These are phyloP conservation scores for Acridotheres tristis DNA, from an alignment of 2,797 vertebrate species.

Conservation along the genomic window DNA sequence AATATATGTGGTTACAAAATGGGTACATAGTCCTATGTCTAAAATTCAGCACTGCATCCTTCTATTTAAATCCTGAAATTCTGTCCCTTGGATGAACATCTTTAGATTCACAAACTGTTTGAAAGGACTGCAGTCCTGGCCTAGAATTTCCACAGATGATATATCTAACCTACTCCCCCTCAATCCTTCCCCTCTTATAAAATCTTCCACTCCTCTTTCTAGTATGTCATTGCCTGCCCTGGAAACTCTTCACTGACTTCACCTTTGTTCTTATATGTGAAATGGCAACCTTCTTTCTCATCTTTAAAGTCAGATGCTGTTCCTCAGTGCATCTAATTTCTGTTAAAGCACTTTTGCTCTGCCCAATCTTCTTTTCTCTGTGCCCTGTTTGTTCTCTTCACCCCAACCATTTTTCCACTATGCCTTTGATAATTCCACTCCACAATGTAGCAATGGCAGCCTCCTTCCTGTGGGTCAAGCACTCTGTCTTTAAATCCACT, in stretches of 20 bases:
- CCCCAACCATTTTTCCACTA: background rate
- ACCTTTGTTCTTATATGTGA: conserved; percentile 6
- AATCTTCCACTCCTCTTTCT: background rate
- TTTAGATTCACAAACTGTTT: background rate
- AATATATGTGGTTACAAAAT: fast-evolving
- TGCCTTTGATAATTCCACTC: conserved; percentile 25
- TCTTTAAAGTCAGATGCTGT: background rate
- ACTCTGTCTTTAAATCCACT: conserved; percentile 2
- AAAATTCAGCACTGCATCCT: background rate
- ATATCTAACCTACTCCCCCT: background rate
- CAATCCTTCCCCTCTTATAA: background rate
- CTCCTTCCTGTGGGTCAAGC: conserved; percentile 20
- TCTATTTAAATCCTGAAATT: background rate
- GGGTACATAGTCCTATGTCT: background rate
- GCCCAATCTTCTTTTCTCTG: background rate
- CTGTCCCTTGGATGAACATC: background rate
- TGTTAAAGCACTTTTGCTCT: background rate
- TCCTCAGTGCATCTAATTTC: conserved; percentile 22
- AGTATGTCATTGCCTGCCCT: background rate
- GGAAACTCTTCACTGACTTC: background rate
- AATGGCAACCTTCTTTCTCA: background rate
- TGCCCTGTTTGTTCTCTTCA: background rate
- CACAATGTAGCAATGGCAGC: background rate
- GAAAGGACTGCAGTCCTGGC: background rate
- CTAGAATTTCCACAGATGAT: background rate